Conservation (phyloP, 2,797 vertebrate genomes). For the Labeo calbasu region DNA sequence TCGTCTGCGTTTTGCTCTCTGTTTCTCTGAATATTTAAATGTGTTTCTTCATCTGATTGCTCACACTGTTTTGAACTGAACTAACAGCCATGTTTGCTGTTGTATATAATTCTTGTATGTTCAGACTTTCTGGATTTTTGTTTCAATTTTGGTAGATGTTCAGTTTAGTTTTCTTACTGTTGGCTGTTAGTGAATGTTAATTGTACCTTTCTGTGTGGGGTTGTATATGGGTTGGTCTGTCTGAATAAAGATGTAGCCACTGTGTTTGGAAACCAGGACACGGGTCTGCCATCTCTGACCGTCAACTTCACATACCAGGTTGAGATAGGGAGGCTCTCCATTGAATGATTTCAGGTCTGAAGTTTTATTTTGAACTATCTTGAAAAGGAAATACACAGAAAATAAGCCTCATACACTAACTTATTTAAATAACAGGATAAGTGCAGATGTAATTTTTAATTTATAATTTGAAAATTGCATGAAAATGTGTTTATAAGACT, state of each 20-base stretch:
- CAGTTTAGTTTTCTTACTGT: too few relatives aligned
- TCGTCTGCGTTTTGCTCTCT: too few relatives aligned
- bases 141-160: too few relatives aligned
- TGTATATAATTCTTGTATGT: too few relatives aligned
- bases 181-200: neutral
- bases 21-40: too few relatives aligned
- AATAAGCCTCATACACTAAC: neutral
- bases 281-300: constrained; percentile 52
- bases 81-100: too few relatives aligned
- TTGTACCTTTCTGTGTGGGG: constrained; percentile 77
- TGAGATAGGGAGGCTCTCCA: constrained; percentile 40
- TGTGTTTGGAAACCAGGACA: constrained; percentile 77
- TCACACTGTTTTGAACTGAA: too few relatives aligned
- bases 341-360: accelerated
- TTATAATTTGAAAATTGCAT: neutral
- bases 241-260: constrained; percentile 86
- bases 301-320: constrained; percentile 71
- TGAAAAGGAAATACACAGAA: constrained; percentile 1
- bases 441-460: neutral
- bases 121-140: too few relatives aligned
- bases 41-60: too few relatives aligned
- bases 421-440: neutral
- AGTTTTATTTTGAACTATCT: constrained; percentile 55
- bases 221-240: constrained; percentile 86
- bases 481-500: neutral